Evolutionary conservation across 1,140 invertebrate species (phyloP).

Genomic region (Orius insidiosus): DNA sequence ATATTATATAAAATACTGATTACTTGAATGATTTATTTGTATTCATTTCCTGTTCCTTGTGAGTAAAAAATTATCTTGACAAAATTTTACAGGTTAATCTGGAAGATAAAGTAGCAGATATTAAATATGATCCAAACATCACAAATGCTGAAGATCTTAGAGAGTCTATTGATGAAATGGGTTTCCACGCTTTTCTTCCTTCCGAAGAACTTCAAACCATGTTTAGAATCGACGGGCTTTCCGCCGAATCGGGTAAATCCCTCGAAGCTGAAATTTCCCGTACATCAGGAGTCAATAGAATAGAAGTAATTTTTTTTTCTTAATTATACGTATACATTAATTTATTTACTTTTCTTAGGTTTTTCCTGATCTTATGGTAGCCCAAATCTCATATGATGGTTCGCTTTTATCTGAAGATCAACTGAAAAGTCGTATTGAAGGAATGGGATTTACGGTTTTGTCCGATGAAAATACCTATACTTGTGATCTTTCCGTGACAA

Average conservation of each 20-base stretch:
- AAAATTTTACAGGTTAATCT: slow-evolving; percentile 34
- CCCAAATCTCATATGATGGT: slow-evolving; percentile 47
- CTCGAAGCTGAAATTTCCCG: slow-evolving; percentile 38
- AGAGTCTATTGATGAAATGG: slow-evolving; percentile 60
- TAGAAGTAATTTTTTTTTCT: slow-evolving; percentile 8
- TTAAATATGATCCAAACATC: slow-evolving; percentile 40
- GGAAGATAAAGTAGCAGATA: slow-evolving; percentile 42
- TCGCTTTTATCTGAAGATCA: slow-evolving; percentile 32
- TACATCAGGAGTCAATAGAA: slow-evolving; percentile 3
- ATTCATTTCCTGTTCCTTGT: neutral
- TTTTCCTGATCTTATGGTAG: slow-evolving; percentile 22
- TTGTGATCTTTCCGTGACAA: slow-evolving; percentile 38
- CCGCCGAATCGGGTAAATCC: slow-evolving; percentile 58
- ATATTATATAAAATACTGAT: neutral
- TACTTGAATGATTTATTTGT: neutral
- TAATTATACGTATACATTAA: neutral
- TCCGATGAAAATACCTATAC: neutral
- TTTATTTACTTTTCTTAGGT: neutral
- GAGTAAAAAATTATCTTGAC: neutral
- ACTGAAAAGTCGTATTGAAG: slow-evolving; percentile 48
- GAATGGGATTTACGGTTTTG: slow-evolving; percentile 56
- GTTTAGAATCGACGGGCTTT: slow-evolving; percentile 59
- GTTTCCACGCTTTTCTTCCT: slow-evolving; percentile 40
- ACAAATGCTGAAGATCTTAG: slow-evolving; percentile 38
- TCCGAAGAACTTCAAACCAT: slow-evolving; percentile 9